Conservation (phyloP, 2,797 vertebrate genomes). For the Chelonia mydas region DNA sequence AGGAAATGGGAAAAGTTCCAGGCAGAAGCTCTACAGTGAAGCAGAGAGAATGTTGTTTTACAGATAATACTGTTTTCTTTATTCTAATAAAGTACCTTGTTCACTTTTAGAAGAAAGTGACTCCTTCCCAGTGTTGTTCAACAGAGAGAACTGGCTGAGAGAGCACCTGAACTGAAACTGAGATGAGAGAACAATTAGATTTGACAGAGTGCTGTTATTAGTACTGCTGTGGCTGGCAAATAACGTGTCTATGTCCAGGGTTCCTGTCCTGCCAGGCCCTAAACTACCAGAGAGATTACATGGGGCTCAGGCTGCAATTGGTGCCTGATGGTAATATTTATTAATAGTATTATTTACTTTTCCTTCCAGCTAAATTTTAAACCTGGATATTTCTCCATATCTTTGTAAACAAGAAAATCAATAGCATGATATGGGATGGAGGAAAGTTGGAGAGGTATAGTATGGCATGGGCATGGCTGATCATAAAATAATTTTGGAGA, state of each 20-base stretch:
- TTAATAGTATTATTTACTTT: neutral
- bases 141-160: neutral
- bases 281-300: neutral
- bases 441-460: rapidly evolving
- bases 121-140: neutral
- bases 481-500: neutral
- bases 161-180: neutral
- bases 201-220: neutral
- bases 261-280: neutral
- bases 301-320: neutral
- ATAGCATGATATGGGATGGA: neutral
- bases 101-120: neutral
- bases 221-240: neutral
- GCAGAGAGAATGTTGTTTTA: neutral
- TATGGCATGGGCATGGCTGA: neutral
- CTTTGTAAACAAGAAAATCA: neutral
- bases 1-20: neutral
- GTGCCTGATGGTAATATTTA: neutral
- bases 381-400: neutral
- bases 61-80: neutral
- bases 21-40: neutral
- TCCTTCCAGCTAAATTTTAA: neutral
- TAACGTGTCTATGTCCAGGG: neutral
- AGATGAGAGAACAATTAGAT: neutral
- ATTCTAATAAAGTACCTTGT: neutral